Conservation (phyloP, 2,797 vertebrate species). For the Lemur catta region DNA sequence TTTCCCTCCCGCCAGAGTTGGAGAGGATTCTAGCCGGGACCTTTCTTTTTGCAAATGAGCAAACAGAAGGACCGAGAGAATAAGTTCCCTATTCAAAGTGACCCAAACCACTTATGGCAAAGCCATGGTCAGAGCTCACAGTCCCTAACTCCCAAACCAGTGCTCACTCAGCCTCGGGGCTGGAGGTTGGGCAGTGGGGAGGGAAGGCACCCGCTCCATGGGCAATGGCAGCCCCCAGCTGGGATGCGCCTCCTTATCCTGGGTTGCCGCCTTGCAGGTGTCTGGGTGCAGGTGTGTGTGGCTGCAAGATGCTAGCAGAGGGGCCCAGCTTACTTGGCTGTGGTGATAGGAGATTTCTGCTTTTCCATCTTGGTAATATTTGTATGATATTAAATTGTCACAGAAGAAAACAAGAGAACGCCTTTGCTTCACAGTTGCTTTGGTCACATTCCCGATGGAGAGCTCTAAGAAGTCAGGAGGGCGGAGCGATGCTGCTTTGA, state of each 20-base stretch:
- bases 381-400: neutral
- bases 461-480: neutral
- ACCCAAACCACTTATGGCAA: neutral
- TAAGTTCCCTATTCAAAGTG: neutral
- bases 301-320: neutral
- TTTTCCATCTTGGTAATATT: neutral
- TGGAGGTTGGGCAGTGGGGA: neutral
- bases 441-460: neutral
- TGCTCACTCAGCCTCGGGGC: neutral
- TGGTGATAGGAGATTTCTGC: neutral
- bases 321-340: too few relatives aligned
- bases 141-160: neutral
- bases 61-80: neutral
- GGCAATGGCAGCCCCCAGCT: accelerated
- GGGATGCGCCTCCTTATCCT: neutral
- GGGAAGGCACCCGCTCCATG: neutral
- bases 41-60: accelerated
- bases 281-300: neutral
- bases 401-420: neutral
- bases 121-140: neutral
- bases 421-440: neutral
- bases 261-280: too few relatives aligned
- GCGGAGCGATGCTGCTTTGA: neutral
- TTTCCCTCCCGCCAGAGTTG: too few relatives aligned
- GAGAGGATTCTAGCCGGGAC: accelerated